A percentile compares a stretch with the other conserved stretches of the same genome.
phyloP scores from a whole-genome alignment of 2,113 vertebrate genomes.

The Himantopus leucocephalus region DNA sequence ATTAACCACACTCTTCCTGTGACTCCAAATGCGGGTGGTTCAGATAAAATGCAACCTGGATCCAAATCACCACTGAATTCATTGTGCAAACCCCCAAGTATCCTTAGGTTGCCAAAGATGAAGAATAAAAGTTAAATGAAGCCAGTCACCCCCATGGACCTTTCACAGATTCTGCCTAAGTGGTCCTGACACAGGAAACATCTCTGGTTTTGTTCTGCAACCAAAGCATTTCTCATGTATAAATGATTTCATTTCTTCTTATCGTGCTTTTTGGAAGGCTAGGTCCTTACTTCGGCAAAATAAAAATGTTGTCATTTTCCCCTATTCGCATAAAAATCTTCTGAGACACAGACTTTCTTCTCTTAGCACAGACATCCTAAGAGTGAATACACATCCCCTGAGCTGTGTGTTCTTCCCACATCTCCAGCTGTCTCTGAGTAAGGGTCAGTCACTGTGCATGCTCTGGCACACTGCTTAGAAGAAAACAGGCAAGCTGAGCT shows the following conservation, averaged over 20 bases:
- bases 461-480: not conserved
- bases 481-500: not conserved
- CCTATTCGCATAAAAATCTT: not conserved
- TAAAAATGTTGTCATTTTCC: not conserved
- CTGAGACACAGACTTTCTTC: not conserved
- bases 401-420: not conserved
- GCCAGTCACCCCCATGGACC: not conserved
- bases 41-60: conserved; percentile 14
- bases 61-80: not conserved
- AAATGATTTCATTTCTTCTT: not conserved
- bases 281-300: not conserved
- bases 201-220: not conserved
- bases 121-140: not conserved
- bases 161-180: not conserved
- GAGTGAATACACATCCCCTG: not conserved
- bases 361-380: not conserved
- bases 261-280: not conserved
- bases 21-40: not conserved
- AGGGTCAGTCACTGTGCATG: not conserved
- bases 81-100: not conserved
- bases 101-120: not conserved
- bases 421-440: not conserved
- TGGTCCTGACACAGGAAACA: not conserved
- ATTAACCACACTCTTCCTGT: conserved; percentile 60
- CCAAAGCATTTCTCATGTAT: not conserved